Conservation (phyloP, 1,140 invertebrate species). For the Aricia agestis region DNA sequence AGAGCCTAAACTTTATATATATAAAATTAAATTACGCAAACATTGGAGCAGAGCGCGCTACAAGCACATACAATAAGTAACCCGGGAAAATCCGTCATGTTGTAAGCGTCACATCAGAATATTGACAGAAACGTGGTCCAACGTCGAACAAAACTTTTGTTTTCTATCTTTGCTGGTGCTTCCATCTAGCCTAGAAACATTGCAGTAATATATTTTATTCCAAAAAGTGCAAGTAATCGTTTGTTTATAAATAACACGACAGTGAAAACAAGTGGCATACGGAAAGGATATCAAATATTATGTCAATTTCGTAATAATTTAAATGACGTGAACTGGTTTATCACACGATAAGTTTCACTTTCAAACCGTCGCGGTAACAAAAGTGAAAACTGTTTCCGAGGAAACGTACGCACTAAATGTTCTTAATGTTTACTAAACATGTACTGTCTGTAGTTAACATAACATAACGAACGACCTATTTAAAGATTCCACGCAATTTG, state of each 20-base stretch:
- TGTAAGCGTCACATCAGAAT: no score
- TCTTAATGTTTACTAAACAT: slow-evolving; percentile 19
- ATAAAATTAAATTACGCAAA: no score
- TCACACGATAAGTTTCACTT: slow-evolving; percentile 19
- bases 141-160: no score
- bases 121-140: no score
- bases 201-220: no score
- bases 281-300: slow-evolving; percentile 2
- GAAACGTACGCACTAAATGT: slow-evolving; percentile 19
- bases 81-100: no score
- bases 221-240: background rate
- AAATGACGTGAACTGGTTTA: slow-evolving; percentile 5
- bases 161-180: no score
- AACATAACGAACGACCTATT: background rate
- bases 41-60: no score
- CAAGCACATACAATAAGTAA: no score
- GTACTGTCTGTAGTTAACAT: background rate
- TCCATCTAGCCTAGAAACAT: no score
- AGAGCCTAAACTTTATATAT: no score
- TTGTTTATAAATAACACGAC: background rate
- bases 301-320: slow-evolving; percentile 8
- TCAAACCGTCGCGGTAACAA: slow-evolving; percentile 17
- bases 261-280: background rate
- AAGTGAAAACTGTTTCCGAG: slow-evolving; percentile 22
- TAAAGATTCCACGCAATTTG: background rate